Percentiles rank a stretch among this genome's conserved stretches.
phyloP scores from a whole-genome alignment of 2,888 invertebrate genomes.

The Cryptophagus acutangulus region DNA sequence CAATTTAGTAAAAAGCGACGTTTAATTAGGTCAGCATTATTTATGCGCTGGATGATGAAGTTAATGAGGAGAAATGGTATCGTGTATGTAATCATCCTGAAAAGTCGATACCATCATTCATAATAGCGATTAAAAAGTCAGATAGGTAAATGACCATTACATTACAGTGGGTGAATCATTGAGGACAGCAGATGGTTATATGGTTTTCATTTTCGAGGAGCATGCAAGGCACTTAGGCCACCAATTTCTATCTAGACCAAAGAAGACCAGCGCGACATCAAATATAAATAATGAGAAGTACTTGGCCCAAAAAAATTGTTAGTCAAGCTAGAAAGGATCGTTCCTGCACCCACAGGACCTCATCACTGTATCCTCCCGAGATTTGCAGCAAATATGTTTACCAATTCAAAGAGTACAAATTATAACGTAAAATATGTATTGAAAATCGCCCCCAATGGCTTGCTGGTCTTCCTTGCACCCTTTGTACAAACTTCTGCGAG shows the following conservation, averaged over 20 bases:
- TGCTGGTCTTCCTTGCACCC: too few species aligned
- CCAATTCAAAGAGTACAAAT: slow-evolving; percentile 40
- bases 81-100: too few species aligned
- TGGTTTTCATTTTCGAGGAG: too few species aligned
- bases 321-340: too few species aligned
- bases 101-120: neutral
- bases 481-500: slow-evolving; percentile 34
- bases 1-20: too few species aligned
- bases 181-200: slow-evolving; percentile 36
- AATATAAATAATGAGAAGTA: too few species aligned
- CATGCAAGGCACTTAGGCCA: neutral
- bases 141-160: slow-evolving; percentile 40
- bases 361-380: slow-evolving; percentile 30
- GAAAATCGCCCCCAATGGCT: slow-evolving; percentile 6
- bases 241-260: neutral
- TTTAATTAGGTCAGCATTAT: too few species aligned
- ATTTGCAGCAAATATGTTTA: slow-evolving; percentile 39
- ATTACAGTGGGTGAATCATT: slow-evolving; percentile 39
- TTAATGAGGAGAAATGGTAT: too few species aligned
- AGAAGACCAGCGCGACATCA: neutral
- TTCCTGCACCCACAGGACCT: too few species aligned
- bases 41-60: too few species aligned
- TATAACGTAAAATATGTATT: slow-evolving; percentile 38
- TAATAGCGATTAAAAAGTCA: slow-evolving; percentile 21
- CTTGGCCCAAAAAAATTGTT: too few species aligned